These are phyloP conservation scores for Montipora cactus DNA, from an alignment of 64 coral and sea anemone genomes.

Conservation along the genomic window DNA sequence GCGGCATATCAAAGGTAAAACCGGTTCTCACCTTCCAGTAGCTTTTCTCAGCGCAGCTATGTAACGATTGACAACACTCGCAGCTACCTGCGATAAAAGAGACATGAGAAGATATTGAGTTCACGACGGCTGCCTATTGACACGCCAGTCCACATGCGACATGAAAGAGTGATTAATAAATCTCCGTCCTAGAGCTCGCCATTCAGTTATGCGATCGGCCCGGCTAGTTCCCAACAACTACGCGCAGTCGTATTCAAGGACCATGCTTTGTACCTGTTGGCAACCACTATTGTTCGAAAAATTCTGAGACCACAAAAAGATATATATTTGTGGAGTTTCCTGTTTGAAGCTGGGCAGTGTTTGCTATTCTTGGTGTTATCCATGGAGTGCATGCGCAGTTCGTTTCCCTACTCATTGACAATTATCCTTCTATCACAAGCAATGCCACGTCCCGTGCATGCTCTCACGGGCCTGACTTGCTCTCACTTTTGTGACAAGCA, in stretches of 20 bases:
- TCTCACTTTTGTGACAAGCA: no score
- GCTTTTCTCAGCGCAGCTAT: conserved; percentile 66
- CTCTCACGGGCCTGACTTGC: no score
- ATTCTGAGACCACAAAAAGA: no score
- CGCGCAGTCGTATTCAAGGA: no score
- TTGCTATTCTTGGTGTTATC: neutral
- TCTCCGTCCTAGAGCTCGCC: no score
- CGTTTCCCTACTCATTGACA: neutral
- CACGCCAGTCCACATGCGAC: no score
- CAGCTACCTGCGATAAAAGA: conserved; percentile 69
- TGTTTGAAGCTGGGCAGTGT: neutral
- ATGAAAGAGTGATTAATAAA: no score
- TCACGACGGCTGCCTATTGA: neutral
- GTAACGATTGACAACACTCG: conserved; percentile 79
- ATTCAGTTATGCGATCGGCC: no score
- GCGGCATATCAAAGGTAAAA: neutral
- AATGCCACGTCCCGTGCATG: neutral
- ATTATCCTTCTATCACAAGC: neutral
- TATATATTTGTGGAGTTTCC: neutral
- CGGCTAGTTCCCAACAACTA: no score
- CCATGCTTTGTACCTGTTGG: no score
- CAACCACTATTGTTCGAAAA: no score
- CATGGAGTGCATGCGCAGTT: neutral
- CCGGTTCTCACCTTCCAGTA: conserved; percentile 52
- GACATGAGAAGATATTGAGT: neutral